Evolutionary conservation across 2,888 invertebrate genomes (phyloP).

Genomic region (Endotricha flammealis): DNA sequence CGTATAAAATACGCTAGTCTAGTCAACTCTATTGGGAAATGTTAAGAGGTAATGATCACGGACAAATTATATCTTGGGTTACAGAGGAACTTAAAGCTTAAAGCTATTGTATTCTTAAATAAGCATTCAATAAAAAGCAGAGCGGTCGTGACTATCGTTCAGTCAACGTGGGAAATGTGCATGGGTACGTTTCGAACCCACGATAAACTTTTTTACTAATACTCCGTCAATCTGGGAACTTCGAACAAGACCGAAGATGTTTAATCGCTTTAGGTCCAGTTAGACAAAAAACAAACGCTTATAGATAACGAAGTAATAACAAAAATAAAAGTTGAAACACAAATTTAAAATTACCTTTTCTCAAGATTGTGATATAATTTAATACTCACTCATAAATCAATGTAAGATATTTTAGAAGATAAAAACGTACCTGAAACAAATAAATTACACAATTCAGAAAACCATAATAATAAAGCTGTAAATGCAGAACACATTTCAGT

Average conservation of each 20-base stretch:
- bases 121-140: slow-evolving; percentile 4
- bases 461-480: slow-evolving; percentile 22
- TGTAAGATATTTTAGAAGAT: slow-evolving; percentile 1
- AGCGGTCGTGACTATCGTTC: slow-evolving; percentile 38
- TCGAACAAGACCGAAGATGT: too few relatives aligned
- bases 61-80: slow-evolving; percentile 1
- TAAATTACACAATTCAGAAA: slow-evolving; percentile 28
- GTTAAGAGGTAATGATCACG: slow-evolving; percentile 3
- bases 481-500: slow-evolving; percentile 17
- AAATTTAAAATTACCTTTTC: slow-evolving; percentile 1
- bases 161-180: slow-evolving; percentile 56
- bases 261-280: too few relatives aligned
- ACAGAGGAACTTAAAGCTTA: too few relatives aligned
- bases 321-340: neutral
- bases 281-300: too few relatives aligned
- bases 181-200: slow-evolving; percentile 34
- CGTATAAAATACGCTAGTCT: neutral
- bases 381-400: slow-evolving; percentile 10
- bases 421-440: slow-evolving; percentile 48
- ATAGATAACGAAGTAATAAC: too few relatives aligned
- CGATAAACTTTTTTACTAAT: slow-evolving; percentile 53
- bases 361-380: slow-evolving; percentile 3
- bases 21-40: neutral
- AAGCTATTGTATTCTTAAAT: slow-evolving; percentile 9
- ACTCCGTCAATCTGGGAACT: slow-evolving; percentile 34